phyloP scores from a whole-genome alignment of 2,888 invertebrate genomes.

The Thera britannica region DNA sequence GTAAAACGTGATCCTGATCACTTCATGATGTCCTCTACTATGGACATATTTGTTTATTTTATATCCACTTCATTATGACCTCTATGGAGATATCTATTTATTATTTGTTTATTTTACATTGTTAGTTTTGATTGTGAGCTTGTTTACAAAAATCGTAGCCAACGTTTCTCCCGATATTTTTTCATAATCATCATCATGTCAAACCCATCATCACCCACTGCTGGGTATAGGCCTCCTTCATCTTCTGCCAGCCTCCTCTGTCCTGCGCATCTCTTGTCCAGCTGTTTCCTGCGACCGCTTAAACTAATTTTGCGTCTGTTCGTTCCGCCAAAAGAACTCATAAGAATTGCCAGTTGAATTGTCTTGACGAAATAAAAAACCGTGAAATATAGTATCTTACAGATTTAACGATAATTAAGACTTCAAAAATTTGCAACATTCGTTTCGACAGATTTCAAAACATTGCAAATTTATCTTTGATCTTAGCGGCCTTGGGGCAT shows the following conservation, averaged over 20 bases:
- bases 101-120: no score
- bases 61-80: no score
- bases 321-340: not conserved
- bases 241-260: no score
- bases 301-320: not conserved
- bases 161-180: no score
- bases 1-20: not conserved
- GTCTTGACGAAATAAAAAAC: conserved; percentile 17
- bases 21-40: not conserved
- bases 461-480: conserved; percentile 43
- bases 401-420: conserved; percentile 28
- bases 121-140: no score
- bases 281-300: not conserved
- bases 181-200: no score
- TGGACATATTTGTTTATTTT: no score
- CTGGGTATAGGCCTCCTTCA: no score
- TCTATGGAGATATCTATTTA: no score
- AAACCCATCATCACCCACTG: no score
- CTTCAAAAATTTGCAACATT: conserved; percentile 32
- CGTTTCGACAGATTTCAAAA: conserved; percentile 35
- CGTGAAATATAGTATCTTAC: conserved; percentile 26
- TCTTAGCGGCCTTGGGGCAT: conserved; percentile 31
- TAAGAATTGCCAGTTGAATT: not conserved
- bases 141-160: no score
- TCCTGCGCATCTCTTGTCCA: no score